phyloP scores from a whole-genome alignment of 2,113 vertebrate genomes.

The Rhinolophus sinicus region DNA sequence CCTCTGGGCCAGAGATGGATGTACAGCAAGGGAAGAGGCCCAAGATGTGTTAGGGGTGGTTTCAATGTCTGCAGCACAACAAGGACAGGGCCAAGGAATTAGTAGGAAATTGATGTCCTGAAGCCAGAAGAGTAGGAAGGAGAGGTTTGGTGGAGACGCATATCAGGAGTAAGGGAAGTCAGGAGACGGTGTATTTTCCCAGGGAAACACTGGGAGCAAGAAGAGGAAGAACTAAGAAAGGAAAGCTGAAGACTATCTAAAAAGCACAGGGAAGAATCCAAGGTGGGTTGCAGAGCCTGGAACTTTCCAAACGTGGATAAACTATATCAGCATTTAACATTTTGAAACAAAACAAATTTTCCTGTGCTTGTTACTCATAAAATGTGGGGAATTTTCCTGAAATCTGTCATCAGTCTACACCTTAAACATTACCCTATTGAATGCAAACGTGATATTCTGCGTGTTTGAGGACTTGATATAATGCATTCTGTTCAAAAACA shows the following conservation, averaged over 20 bases:
- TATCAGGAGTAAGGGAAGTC: background rate
- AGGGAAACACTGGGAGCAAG: background rate
- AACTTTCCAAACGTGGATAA: background rate
- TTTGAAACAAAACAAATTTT: background rate
- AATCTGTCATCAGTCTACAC: background rate
- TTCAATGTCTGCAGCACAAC: background rate
- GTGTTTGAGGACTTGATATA: background rate
- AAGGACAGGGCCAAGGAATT: background rate
- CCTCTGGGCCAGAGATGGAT: background rate
- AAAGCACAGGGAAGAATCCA: background rate
- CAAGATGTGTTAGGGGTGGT: background rate
- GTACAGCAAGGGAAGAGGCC: background rate
- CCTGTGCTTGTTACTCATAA: background rate
- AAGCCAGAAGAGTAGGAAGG: background rate
- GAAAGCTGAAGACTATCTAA: background rate
- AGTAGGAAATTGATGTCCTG: background rate
- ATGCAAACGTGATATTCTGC: background rate
- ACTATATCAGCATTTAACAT: background rate
- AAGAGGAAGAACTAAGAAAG: background rate
- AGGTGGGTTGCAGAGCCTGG: background rate
- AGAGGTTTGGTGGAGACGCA: background rate
- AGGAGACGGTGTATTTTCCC: background rate
- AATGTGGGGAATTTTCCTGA: background rate
- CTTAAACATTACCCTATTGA: background rate
- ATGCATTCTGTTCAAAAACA: background rate